Evolutionary conservation across 2,888 invertebrate genomes (phyloP).

Genomic region (Heliothis peltigera): DNA sequence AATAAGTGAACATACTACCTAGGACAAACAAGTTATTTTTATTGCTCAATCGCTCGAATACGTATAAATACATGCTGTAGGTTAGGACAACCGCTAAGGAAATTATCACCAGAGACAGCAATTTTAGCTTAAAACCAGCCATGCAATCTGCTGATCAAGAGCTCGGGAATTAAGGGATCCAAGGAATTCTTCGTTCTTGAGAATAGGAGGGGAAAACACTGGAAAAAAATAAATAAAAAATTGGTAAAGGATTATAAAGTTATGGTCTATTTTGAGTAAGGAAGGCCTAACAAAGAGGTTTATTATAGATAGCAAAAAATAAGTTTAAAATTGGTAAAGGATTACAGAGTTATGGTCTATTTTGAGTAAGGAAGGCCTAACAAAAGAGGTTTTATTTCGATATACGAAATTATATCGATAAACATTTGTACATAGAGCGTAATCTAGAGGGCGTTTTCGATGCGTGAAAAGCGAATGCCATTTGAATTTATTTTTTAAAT

Average conservation of each 20-base stretch:
- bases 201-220: constrained; percentile 53
- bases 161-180: constrained; percentile 31
- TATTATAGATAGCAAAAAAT: no score
- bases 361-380: neutral
- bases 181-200: constrained; percentile 47
- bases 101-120: constrained; percentile 62
- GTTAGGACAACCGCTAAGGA: constrained; percentile 66
- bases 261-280: neutral
- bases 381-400: no score
- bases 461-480: neutral
- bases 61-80: constrained; percentile 75
- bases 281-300: no score
- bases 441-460: no score
- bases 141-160: constrained; percentile 49
- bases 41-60: constrained; percentile 68
- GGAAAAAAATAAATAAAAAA: constrained; percentile 50
- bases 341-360: neutral
- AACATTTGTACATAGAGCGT: no score
- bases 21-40: constrained; percentile 68
- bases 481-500: neutral
- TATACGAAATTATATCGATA: no score
- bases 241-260: neutral
- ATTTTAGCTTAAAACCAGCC: constrained; percentile 70
- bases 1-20: constrained; percentile 71
- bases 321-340: constrained; percentile 7